These are phyloP conservation scores for Anseranas semipalmata DNA, from an alignment of 2,113 vertebrate genomes.

Conservation along the genomic window DNA sequence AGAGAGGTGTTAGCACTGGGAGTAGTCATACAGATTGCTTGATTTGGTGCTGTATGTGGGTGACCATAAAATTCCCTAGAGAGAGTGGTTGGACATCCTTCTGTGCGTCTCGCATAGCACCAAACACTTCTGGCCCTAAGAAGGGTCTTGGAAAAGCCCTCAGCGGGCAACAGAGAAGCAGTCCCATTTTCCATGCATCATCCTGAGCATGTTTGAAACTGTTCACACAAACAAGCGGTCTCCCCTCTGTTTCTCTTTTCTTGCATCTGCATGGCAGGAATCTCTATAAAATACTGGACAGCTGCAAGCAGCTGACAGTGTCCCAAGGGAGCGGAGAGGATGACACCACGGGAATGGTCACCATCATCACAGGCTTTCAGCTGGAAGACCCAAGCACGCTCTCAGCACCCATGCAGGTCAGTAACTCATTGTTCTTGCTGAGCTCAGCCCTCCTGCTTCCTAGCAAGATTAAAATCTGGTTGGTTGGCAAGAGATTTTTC, in stretches of 20 bases:
- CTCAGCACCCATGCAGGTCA: conserved; percentile 90
- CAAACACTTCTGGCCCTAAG: neutral
- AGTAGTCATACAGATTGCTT: neutral
- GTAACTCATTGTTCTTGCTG: neutral
- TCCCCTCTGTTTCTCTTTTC: neutral
- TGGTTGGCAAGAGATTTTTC: neutral
- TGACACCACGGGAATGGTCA: conserved; percentile 94
- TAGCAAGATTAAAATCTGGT: no score
- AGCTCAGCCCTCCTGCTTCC: neutral
- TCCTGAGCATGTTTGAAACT: rapidly evolving
- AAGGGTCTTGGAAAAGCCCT: neutral
- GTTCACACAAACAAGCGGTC: neutral
- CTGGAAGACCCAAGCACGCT: conserved; percentile 80
- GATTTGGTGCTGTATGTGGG: neutral
- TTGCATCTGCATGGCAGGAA: conserved; percentile 78
- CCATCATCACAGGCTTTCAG: conserved; percentile 88
- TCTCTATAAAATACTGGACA: conserved; percentile 96
- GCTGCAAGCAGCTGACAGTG: conserved; percentile 91
- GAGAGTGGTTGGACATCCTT: rapidly evolving
- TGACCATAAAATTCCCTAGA: neutral
- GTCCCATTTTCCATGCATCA: neutral
- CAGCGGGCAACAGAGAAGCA: neutral
- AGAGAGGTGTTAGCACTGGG: neutral
- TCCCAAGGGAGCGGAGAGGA: conserved; percentile 92
- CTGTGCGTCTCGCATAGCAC: rapidly evolving